Evolutionary conservation across 2,888 invertebrate species (phyloP).

Genomic region (Ephialtes manifestator): DNA sequence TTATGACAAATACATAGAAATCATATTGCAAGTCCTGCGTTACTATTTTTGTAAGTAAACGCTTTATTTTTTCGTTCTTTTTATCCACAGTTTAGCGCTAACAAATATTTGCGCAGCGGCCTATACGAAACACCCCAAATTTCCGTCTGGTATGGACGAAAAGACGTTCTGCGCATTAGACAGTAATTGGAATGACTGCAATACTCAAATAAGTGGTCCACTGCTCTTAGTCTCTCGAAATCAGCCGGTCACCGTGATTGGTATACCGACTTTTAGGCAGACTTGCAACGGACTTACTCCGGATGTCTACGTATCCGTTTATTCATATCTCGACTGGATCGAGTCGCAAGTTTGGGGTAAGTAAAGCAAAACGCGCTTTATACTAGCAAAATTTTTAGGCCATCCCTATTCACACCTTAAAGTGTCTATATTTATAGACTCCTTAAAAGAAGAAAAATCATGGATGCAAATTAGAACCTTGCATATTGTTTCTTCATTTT

Average conservation of each 20-base stretch:
- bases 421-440: too few relatives aligned
- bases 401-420: too few relatives aligned
- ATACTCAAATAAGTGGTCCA: constrained; percentile 83
- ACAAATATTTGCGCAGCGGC: constrained; percentile 71
- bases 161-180: constrained; percentile 80
- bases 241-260: constrained; percentile 75
- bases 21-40: too few relatives aligned
- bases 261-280: constrained; percentile 81
- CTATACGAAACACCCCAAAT: constrained; percentile 68
- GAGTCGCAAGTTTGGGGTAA: constrained; percentile 80
- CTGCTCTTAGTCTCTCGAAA: constrained; percentile 73
- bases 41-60: too few relatives aligned
- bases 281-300: constrained; percentile 78
- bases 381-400: not conserved
- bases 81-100: constrained; percentile 73
- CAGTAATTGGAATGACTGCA: constrained; percentile 74
- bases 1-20: too few relatives aligned
- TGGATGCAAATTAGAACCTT: too few relatives aligned
- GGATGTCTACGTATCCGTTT: constrained; percentile 80
- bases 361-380: not conserved
- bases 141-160: constrained; percentile 78
- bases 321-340: constrained; percentile 81
- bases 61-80: not conserved
- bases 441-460: too few relatives aligned
- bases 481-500: too few relatives aligned